Evolutionary conservation across 2,797 vertebrate genomes (phyloP).

Genomic region (Falco biarmicus): DNA sequence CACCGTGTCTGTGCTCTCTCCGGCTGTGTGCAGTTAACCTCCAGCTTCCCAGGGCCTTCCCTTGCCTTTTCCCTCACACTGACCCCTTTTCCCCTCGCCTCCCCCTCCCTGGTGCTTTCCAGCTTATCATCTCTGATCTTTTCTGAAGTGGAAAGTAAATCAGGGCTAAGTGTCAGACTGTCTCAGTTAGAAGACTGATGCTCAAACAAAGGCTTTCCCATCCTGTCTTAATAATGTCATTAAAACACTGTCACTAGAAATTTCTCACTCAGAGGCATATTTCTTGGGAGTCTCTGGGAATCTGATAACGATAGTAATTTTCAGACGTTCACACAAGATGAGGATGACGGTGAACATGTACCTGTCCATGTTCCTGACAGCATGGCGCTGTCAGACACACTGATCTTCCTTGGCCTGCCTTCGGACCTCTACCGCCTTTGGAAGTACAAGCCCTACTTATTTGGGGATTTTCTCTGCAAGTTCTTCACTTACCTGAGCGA

Average conservation of each 20-base stretch:
- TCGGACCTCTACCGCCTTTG: neutral
- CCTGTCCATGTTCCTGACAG: neutral
- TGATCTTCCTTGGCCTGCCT: neutral
- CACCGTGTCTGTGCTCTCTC: neutral
- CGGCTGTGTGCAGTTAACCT: neutral
- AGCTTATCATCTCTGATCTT: neutral
- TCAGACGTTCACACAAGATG: neutral
- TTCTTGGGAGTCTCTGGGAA: neutral
- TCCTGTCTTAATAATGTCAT: neutral
- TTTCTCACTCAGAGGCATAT: neutral
- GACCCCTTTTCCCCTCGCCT: neutral
- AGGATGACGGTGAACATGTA: neutral
- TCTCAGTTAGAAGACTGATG: neutral
- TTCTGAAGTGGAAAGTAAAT: neutral
- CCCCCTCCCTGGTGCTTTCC: accelerated
- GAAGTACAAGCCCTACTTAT: slow-evolving; percentile 28
- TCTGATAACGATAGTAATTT: neutral
- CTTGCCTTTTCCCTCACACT: accelerated
- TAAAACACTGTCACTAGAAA: neutral
- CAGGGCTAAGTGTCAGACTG: neutral
- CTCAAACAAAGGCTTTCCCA: neutral
- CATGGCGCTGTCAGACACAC: neutral
- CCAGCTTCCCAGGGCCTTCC: neutral
- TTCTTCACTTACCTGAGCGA: slow-evolving; percentile 56
- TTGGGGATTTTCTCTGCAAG: slow-evolving; percentile 82